Percentiles rank a stretch among this genome's conserved stretches.
These are phyloP conservation scores for Otolemur garnettii DNA, from an alignment of 2,113 vertebrate species.

Conservation along the genomic window DNA sequence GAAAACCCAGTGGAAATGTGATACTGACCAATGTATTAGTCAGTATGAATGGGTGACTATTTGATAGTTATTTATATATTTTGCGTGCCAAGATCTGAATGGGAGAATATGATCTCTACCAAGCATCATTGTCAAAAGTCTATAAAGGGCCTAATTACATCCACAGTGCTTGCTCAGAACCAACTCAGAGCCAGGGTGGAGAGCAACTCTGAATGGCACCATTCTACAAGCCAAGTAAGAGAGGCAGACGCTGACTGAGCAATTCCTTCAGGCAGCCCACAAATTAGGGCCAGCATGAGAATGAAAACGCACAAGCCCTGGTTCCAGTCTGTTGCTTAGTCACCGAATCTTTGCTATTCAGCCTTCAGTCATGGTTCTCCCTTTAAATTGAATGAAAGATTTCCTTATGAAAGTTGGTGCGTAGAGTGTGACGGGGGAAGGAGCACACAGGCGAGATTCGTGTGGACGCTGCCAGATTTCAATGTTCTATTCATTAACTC, in stretches of 20 bases:
- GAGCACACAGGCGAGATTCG: neutral
- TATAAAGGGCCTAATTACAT: neutral
- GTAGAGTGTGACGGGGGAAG: neutral
- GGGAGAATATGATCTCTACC: neutral
- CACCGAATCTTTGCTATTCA: slow-evolving; percentile 61
- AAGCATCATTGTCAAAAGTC: neutral
- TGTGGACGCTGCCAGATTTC: neutral
- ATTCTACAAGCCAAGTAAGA: slow-evolving; percentile 6
- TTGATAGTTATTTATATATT: neutral
- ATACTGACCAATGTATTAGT: neutral
- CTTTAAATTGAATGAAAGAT: slow-evolving; percentile 62
- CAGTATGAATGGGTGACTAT: neutral
- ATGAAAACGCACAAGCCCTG: slow-evolving; percentile 26
- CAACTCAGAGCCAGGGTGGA: neutral
- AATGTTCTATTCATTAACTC: slow-evolving; percentile 56
- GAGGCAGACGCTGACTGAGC: slow-evolving; percentile 50
- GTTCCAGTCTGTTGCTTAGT: slow-evolving; percentile 70
- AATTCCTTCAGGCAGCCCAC: slow-evolving; percentile 31
- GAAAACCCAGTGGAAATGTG: neutral
- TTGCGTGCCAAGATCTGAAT: neutral
- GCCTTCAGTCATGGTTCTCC: slow-evolving; percentile 67
- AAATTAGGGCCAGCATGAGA: slow-evolving; percentile 65
- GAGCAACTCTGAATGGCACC: neutral
- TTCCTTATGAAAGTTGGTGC: slow-evolving; percentile 64
- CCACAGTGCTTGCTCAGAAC: neutral